Conservation (phyloP, 2,888 invertebrate species). For the Apeira syringaria region DNA sequence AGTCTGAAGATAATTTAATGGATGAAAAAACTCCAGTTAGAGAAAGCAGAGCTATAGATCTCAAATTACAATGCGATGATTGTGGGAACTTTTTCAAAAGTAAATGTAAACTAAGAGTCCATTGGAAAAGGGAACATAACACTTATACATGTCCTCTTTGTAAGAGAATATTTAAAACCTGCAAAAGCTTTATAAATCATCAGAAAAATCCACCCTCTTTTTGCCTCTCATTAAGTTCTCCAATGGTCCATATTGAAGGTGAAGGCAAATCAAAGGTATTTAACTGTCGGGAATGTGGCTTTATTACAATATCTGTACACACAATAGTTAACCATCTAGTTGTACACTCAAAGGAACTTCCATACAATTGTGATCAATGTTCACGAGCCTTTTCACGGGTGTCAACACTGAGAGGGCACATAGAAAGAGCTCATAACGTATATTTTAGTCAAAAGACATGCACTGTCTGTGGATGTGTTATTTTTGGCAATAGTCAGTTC, state of each 20-base stretch:
- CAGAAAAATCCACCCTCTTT: constrained; percentile 8
- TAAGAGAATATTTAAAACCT: constrained; percentile 37
- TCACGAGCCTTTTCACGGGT: constrained; percentile 50
- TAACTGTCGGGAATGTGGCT: constrained; percentile 50
- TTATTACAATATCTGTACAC: constrained; percentile 30
- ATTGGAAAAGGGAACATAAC: constrained; percentile 48
- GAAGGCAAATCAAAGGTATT: constrained; percentile 20
- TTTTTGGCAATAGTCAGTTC: background rate
- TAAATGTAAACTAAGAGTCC: constrained; percentile 52
- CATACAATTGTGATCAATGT: constrained; percentile 56
- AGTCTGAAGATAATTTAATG: too few species aligned
- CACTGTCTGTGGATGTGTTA: background rate
- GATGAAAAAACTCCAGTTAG: too few species aligned
- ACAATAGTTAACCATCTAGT: constrained; percentile 47
- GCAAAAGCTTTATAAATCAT: constrained; percentile 32
- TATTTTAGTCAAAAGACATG: constrained; percentile 2
- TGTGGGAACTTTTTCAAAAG: constrained; percentile 49
- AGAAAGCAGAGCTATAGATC: background rate
- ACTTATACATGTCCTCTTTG: constrained; percentile 41
- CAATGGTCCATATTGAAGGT: constrained; percentile 23
- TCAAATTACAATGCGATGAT: constrained; percentile 50
- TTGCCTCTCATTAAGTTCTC: constrained; percentile 7
- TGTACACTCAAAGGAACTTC: constrained; percentile 55
- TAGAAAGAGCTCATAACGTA: constrained; percentile 29
- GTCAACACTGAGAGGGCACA: constrained; percentile 54